Evolutionary conservation across 2,797 vertebrate species (phyloP), one percentile per base, ranked within the genome.

Genomic region (Typhlichthys eigenmanni): DNA sequence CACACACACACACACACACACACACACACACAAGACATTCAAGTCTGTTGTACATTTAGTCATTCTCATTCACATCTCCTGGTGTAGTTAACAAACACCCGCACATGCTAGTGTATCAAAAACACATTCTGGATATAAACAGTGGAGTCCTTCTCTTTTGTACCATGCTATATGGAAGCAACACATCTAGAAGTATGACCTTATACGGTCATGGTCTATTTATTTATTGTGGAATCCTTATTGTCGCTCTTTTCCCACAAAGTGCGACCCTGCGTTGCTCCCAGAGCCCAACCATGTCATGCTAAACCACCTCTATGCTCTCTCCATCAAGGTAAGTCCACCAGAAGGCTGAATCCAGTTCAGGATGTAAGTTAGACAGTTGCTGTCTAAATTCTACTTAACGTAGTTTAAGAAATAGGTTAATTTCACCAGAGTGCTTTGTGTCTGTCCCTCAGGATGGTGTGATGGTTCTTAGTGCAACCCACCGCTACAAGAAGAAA

Each of bases 281-380:
- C 98, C 98, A 0, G 98, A 99, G 68, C 98, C 98, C 62, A 99
- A 99, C 76, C 98, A 99, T 0, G 98, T 99, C 60, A 99, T 99
- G 97, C 48, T 99, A 62, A 99, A 99, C 85, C 98, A 99, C 82
- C 95, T 99, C 11, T 99, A 99, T 0, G 98, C 98, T 0, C 94
- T 99, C 13, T 99, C 98, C 45, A 99, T 99, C 77, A 99, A 99
- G 95, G 98, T 99, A 83, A 82, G 72, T 16, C 43, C 58, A 53
- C 12, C 45, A 16, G 19, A 12, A 24, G 7, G 61, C 46, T 47
- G 2, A 56, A 7, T 14, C 12, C 32, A 6, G 32, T 53, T 10
- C 13, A 53, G 51, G 51, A 53, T 17, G 3, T 1, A 16, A 11
- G 17, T 19, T 53, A 53, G 51, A 16, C 24, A 17, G 51, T 14